Conservation (phyloP, 2,888 invertebrate species). For the Catocala nupta region DNA sequence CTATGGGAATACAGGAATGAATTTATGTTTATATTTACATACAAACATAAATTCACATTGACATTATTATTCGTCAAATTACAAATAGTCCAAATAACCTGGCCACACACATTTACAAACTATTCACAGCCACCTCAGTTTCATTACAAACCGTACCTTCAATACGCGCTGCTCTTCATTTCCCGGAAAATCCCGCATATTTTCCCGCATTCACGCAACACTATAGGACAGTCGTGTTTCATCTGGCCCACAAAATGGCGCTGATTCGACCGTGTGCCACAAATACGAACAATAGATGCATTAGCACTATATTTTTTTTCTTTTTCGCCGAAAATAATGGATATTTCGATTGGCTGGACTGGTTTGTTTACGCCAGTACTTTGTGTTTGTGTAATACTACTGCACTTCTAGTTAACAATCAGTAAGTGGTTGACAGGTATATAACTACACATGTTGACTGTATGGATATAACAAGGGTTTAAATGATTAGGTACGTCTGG, state of each 20-base stretch:
- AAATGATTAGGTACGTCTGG: too few species aligned
- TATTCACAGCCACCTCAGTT: too few species aligned
- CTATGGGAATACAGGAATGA: too few species aligned
- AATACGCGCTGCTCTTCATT: conserved; percentile 16
- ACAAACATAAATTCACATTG: too few species aligned
- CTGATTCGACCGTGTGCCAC: conserved; percentile 43
- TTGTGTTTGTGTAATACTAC: background rate
- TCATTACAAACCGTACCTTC: background rate
- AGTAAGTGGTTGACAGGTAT: too few species aligned
- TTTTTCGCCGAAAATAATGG: conserved; percentile 43
- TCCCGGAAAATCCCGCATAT: conserved; percentile 26
- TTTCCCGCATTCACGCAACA: conserved; percentile 33
- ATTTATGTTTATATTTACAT: too few species aligned
- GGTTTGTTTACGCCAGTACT: background rate
- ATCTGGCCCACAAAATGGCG: conserved; percentile 50
- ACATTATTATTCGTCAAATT: too few species aligned
- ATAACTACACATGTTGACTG: too few species aligned
- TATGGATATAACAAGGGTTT: too few species aligned
- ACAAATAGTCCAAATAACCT: too few species aligned
- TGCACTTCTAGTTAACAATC: too few species aligned
- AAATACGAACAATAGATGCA: conserved; percentile 63
- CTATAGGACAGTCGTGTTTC: conserved; percentile 40
- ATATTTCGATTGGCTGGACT: conserved; percentile 30
- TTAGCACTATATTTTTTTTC: conserved; percentile 58
- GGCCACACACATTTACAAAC: too few species aligned